Evolutionary conservation across 2,888 invertebrate genomes (phyloP), one percentile per base, ranked within the genome.

Genomic region (Dexiosoma caninum): DNA sequence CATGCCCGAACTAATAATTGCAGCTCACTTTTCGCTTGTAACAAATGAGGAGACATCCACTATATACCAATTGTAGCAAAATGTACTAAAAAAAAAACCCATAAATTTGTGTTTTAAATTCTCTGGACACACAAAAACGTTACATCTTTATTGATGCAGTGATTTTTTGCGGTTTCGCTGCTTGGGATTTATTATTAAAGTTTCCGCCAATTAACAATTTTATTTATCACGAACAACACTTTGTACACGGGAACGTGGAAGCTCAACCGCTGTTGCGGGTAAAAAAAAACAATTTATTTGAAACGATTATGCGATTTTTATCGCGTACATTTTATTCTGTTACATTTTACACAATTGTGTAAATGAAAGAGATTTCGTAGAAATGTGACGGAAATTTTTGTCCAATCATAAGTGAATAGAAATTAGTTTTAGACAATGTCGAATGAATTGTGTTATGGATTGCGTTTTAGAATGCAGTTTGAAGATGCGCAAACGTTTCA

Each of bases 111-210:
- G 9, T 40, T 51, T 44, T 27, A 12, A 44, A 70, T 57, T 55
- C 10, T 27, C 40, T 6, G 27, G 16, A 16, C 14, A 55, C 30
- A 27, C 16, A 40, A 27, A 10, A 32, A 5, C 37, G 16, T 30
- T 64, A 53, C 59, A 9, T 27, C n/a, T 27, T 49, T 72, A 12
- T 40, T 35, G 55, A 40, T 35, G 42, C 40, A 23, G 14, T 23
- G 40, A 51, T 67, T 51, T 44, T 60, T 46, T n/a, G 32, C n/a
- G 14, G 14, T 51, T 62, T 76, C 69, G 72, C 69, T 77, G 77
- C 21, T 69, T 76, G 57, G 77, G 72, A 81, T 81, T 81, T 77
- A 59, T 77, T 81, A 81, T 81, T 77, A 77, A 77, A 72, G 81
- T 77, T 81, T 81, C 81, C 81, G 81, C 64, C 72, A 81, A 81